These are phyloP conservation scores for Galaxea fascicularis DNA, from an alignment of 92 coral and sea anemone species.

Conservation along the genomic window DNA sequence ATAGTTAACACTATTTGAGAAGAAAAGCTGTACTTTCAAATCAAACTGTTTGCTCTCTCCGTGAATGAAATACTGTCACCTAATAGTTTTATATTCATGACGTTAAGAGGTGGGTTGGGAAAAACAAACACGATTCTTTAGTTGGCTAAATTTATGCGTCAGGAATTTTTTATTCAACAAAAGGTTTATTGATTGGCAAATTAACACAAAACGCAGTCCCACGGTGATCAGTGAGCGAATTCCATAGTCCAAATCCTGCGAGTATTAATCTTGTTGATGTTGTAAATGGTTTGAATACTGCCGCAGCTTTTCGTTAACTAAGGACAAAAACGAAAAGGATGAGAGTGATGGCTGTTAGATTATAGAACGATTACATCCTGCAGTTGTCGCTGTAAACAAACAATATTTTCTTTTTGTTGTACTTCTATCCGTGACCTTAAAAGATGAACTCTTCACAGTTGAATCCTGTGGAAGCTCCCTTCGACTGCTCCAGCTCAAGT, in stretches of 20 bases:
- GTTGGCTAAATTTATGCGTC: constrained; percentile 18
- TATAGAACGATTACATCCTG: too few relatives aligned
- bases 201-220: background rate
- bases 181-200: constrained; percentile 29
- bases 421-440: background rate
- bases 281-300: background rate
- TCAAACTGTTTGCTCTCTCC: background rate
- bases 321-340: background rate
- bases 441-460: constrained; percentile 18
- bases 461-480: background rate
- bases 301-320: background rate
- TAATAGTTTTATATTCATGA: constrained; percentile 17
- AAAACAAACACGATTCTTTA: background rate
- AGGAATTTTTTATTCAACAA: constrained; percentile 6
- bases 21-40: background rate
- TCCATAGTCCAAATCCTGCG: background rate
- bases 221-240: background rate
- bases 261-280: background rate
- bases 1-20: background rate
- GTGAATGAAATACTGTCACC: background rate
- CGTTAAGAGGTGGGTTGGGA: background rate
- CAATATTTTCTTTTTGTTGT: background rate
- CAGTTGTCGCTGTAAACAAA: constrained; percentile 13
- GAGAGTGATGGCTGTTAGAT: background rate
- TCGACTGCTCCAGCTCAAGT: constrained; percentile 48